phyloP scores from a whole-genome alignment of 2,797 vertebrate species.

The Pithecia hirsuta region DNA sequence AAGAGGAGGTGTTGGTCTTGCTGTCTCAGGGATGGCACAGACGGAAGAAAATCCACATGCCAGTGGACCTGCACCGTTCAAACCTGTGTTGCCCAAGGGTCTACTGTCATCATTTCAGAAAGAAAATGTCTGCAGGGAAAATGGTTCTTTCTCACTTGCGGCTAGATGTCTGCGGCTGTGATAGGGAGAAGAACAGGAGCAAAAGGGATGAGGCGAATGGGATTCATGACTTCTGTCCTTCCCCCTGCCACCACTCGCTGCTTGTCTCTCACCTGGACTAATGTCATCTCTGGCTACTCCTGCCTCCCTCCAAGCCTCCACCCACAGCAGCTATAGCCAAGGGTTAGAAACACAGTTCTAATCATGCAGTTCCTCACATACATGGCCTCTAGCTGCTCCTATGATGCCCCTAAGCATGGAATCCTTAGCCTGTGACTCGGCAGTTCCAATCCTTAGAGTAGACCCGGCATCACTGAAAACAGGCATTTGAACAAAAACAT shows the following conservation, averaged over 20 bases:
- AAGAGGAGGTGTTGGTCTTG: background rate
- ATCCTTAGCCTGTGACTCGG: background rate
- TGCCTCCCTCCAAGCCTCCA: background rate
- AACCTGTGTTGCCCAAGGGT: background rate
- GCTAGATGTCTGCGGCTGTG: too few species aligned
- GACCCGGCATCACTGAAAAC: background rate
- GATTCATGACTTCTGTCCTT: too few species aligned
- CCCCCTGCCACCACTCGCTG: rapidly evolving
- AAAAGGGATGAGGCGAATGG: background rate
- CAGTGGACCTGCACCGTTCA: background rate
- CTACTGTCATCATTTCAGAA: background rate
- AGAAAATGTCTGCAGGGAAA: background rate
- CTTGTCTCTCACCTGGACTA: background rate
- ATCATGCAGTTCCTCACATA: background rate
- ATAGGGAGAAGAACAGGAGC: too few species aligned
- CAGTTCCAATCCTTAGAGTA: background rate
- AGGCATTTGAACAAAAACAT: background rate
- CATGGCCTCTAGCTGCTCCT: background rate
- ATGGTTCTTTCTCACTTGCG: background rate
- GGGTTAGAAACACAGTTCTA: rapidly evolving
- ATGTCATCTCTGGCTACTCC: rapidly evolving
- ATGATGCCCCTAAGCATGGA: background rate
- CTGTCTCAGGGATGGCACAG: background rate
- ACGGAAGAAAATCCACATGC: background rate
- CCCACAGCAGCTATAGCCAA: background rate